These are phyloP conservation scores for Scleropages formosus DNA, from an alignment of 2,797 vertebrate species.

Conservation along the genomic window DNA sequence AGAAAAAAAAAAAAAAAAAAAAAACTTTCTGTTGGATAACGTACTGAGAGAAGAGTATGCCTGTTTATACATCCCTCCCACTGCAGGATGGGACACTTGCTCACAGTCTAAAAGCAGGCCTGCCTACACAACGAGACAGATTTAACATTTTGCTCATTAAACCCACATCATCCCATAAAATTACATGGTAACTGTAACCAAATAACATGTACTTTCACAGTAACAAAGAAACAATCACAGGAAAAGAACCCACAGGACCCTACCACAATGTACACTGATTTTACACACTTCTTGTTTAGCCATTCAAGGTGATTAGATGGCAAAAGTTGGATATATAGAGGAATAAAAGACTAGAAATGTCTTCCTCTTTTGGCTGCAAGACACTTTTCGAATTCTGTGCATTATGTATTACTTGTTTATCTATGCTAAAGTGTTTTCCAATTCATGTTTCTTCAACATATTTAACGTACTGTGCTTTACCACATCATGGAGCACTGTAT, in stretches of 20 bases:
- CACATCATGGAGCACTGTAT: background rate
- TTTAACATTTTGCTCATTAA: slow-evolving; percentile 1
- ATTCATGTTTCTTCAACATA: background rate
- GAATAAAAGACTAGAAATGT: background rate
- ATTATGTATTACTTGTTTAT: background rate
- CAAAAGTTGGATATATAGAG: too few relatives aligned
- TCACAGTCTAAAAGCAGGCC: background rate
- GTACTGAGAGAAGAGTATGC: too few relatives aligned
- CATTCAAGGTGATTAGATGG: too few relatives aligned
- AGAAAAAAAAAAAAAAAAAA: too few relatives aligned
- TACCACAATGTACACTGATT: too few relatives aligned
- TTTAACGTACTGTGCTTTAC: too few relatives aligned
- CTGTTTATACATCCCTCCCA: too few relatives aligned
- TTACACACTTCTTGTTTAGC: background rate
- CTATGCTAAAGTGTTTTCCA: background rate
- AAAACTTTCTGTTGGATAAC: too few relatives aligned
- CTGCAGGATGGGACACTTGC: too few relatives aligned
- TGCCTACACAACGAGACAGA: background rate
- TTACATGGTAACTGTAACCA: background rate
- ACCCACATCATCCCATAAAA: slow-evolving; percentile 7
- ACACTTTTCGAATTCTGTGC: background rate
- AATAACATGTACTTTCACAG: background rate
- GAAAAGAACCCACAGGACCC: too few relatives aligned
- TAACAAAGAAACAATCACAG: background rate
- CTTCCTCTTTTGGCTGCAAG: background rate